phyloP scores from a whole-genome alignment of 2,113 vertebrate species.

The Podarcis raffonei region DNA sequence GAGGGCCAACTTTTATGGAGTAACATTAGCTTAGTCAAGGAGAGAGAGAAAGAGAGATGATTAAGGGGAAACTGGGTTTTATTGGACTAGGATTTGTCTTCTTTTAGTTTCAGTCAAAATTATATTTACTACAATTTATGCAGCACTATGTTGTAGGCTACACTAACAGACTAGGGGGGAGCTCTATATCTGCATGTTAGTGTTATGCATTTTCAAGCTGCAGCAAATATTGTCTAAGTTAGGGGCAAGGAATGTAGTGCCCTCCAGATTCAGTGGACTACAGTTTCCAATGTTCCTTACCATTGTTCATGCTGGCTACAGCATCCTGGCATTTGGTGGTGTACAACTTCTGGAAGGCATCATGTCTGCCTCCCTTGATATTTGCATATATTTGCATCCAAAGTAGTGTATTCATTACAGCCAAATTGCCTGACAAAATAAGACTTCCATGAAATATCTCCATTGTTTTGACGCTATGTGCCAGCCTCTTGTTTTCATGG shows the following conservation, averaged over 20 bases:
- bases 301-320: no score
- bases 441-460: not conserved
- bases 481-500: not conserved
- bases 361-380: no score
- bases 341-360: no score
- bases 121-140: constrained; percentile 49
- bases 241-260: not conserved
- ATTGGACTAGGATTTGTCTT: constrained; percentile 44
- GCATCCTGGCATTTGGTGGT: no score
- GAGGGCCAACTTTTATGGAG: constrained; percentile 54
- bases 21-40: constrained; percentile 20
- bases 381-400: not conserved
- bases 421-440: not conserved
- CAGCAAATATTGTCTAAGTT: not conserved
- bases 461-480: not conserved
- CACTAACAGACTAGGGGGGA: constrained; percentile 15
- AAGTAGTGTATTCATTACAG: not conserved
- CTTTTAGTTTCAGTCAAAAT: constrained; percentile 49
- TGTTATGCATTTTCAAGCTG: constrained; percentile 26
- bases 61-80: constrained; percentile 34
- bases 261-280: no score
- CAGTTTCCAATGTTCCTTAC: no score
- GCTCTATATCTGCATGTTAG: constrained; percentile 1
- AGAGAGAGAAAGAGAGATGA: not conserved
- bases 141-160: constrained; percentile 45